Conservation (phyloP, 2,888 invertebrate genomes). For the Sesia apiformis region DNA sequence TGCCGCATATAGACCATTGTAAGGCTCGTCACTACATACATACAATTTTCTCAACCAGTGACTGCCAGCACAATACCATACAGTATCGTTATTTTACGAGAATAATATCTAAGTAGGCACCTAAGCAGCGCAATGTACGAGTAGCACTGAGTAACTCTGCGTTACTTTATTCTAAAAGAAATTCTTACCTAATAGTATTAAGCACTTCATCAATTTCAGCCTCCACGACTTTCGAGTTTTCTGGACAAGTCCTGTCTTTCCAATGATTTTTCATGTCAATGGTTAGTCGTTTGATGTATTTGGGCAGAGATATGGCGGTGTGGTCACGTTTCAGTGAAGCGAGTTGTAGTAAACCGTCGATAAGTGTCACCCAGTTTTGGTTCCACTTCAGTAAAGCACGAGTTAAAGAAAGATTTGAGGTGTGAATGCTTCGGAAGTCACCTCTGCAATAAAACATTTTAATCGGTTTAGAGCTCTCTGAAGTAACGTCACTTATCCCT, state of each 20-base stretch:
- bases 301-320: constrained; percentile 77
- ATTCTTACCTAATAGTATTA: constrained; percentile 23
- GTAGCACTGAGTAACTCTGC: too few species aligned
- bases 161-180: neutral
- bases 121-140: too few species aligned
- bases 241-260: neutral
- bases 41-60: too few species aligned
- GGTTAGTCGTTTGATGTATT: constrained; percentile 26
- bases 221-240: constrained; percentile 10
- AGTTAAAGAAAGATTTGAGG: constrained; percentile 22
- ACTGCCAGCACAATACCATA: too few species aligned
- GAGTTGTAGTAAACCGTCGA: constrained; percentile 88
- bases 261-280: constrained; percentile 11
- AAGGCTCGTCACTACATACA: too few species aligned
- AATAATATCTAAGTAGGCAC: too few species aligned
- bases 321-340: constrained; percentile 76
- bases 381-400: constrained; percentile 73
- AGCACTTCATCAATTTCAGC: constrained; percentile 11
- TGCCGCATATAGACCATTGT: too few species aligned
- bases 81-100: too few species aligned
- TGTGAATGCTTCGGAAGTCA: constrained; percentile 31
- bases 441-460: constrained; percentile 18
- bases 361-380: constrained; percentile 85
- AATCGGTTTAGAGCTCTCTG: too few species aligned
- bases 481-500: too few species aligned